Evolutionary conservation across 2,113 vertebrate species (phyloP).

Genomic region (Scortum barcoo): DNA sequence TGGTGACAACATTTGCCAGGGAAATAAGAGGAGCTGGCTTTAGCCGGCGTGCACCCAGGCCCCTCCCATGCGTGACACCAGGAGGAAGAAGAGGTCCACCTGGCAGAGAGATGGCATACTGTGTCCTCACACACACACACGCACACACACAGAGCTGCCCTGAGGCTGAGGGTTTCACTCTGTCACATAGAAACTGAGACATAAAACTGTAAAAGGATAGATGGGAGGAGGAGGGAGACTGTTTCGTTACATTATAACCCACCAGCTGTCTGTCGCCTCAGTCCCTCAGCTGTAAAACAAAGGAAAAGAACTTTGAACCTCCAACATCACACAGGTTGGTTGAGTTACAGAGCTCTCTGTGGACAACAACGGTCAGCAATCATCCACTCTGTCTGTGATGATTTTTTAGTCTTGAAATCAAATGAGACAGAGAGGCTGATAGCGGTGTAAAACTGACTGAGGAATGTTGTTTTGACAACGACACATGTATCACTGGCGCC

Average conservation of each 20-base stretch:
- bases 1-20: constrained; percentile 82
- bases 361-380: neutral
- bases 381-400: neutral
- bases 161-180: constrained; percentile 48
- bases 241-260: constrained; percentile 45
- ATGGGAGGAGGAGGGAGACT: constrained; percentile 33
- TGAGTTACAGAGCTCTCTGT: constrained; percentile 19
- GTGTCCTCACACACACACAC: constrained; percentile 50
- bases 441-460: neutral
- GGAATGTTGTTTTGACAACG: neutral
- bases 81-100: constrained; percentile 78
- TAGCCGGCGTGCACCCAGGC: constrained; percentile 59
- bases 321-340: constrained; percentile 29
- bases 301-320: constrained; percentile 21
- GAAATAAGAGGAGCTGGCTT: constrained; percentile 80
- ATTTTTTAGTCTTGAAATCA: constrained; percentile 17
- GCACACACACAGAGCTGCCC: constrained; percentile 39
- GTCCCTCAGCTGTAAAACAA: constrained; percentile 52
- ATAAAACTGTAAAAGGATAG: constrained; percentile 59
- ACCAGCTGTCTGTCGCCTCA: constrained; percentile 46
- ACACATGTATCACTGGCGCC: neutral
- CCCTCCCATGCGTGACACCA: constrained; percentile 81
- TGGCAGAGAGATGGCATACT: constrained; percentile 66
- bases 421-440: constrained; percentile 11
- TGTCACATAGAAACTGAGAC: constrained; percentile 59